Percentiles rank a stretch among this genome's conserved stretches.
Conservation (phyloP, 2,888 invertebrate species). For the Rhagonycha fulva region DNA sequence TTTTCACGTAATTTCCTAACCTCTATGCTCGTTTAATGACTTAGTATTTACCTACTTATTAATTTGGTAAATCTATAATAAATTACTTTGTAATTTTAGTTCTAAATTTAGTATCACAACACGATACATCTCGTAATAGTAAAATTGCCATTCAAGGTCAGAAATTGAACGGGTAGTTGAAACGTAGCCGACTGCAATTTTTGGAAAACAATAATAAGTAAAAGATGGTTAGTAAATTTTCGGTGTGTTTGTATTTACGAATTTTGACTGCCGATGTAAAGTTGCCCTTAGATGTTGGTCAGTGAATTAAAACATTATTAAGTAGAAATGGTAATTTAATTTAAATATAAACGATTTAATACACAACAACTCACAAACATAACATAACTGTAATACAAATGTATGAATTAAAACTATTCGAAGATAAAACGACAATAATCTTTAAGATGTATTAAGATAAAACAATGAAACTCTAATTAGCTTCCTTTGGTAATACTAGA, state of each 20-base stretch:
- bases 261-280: background rate
- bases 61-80: background rate
- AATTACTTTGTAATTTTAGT: background rate
- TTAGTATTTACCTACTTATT: background rate
- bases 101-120: background rate
- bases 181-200: background rate
- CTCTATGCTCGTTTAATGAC: background rate
- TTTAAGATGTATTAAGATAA: constrained; percentile 6
- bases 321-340: background rate
- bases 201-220: background rate
- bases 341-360: constrained; percentile 3
- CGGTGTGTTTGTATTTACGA: background rate
- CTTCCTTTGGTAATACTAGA: constrained; percentile 30
- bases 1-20: background rate
- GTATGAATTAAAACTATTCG: constrained; percentile 20
- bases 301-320: constrained; percentile 8
- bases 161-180: background rate
- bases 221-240: background rate
- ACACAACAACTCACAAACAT: constrained; percentile 9
- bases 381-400: constrained; percentile 16
- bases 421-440: constrained; percentile 12
- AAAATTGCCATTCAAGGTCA: background rate
- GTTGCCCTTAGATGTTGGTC: background rate
- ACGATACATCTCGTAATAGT: background rate
- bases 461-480: constrained; percentile 18